phyloP scores from a whole-genome alignment of 2,113 vertebrate genomes.

The Pluvialis apricaria region DNA sequence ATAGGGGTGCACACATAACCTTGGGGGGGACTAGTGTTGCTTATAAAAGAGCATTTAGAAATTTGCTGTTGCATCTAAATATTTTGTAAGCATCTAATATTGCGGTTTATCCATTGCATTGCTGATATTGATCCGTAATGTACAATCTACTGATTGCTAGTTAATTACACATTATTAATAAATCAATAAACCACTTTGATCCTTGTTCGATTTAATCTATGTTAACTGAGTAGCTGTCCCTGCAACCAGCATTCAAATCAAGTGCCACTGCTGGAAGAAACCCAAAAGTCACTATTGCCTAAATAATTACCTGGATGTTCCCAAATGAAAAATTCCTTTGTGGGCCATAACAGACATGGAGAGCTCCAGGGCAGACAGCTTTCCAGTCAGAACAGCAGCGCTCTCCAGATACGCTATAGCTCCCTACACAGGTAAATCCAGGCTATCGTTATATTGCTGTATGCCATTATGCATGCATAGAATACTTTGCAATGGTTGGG shows the following conservation, averaged over 20 bases:
- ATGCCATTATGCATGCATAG: background rate
- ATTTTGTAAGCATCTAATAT: background rate
- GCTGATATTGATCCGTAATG: background rate
- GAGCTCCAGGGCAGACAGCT: background rate
- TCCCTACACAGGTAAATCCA: background rate
- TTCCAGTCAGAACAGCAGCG: background rate
- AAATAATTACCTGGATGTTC: background rate
- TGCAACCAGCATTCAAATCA: background rate
- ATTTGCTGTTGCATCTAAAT: background rate
- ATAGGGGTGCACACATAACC: accelerated
- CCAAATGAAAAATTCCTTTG: background rate
- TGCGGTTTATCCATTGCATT: background rate
- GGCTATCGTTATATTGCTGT: background rate
- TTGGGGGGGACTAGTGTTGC: too few species aligned
- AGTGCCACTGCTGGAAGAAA: background rate
- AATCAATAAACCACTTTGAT: background rate
- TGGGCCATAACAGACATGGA: background rate
- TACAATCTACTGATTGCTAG: background rate
- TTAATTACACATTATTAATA: background rate
- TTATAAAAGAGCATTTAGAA: background rate
- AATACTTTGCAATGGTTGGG: background rate
- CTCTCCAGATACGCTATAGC: background rate
- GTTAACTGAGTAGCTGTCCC: background rate
- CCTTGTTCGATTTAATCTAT: background rate
- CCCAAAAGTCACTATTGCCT: background rate